A percentile compares a stretch with the other conserved stretches of the same genome.
phyloP scores from a whole-genome alignment of 2,797 vertebrate genomes.

The Chanos chanos region DNA sequence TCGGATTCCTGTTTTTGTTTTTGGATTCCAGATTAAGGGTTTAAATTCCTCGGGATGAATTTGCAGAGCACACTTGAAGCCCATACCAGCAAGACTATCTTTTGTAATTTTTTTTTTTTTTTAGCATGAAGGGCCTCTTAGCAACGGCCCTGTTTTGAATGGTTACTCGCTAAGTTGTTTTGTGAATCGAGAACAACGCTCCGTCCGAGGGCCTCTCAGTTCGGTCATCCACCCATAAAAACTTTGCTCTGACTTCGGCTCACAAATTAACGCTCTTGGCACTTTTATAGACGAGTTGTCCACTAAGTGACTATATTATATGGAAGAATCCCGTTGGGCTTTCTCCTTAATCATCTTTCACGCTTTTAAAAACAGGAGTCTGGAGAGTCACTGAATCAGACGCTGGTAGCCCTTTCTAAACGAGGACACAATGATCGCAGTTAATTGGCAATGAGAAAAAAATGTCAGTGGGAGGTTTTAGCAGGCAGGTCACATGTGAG shows the following conservation, averaged over 20 bases:
- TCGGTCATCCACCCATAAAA: conserved; percentile 14
- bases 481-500: conserved; percentile 1
- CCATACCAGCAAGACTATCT: conserved; percentile 13
- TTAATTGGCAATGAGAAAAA: conserved; percentile 7
- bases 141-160: conserved; percentile 20
- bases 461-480: conserved; percentile 9
- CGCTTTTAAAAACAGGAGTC: background rate
- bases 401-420: conserved; percentile 3
- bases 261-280: background rate
- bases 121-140: conserved; percentile 8
- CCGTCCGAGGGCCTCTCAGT: conserved; percentile 15
- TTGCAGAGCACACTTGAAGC: background rate
- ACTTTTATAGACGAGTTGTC: background rate
- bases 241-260: background rate
- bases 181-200: background rate
- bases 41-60: no score
- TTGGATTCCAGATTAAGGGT: no score
- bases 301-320: background rate
- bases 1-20: no score
- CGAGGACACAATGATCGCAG: conserved; percentile 3
- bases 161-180: background rate
- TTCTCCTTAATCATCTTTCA: background rate
- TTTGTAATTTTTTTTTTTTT: conserved; percentile 20
- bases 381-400: conserved; percentile 1
- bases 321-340: background rate